These are phyloP conservation scores for Pammene fasciana DNA, from an alignment of 2,888 invertebrate species.

Conservation along the genomic window DNA sequence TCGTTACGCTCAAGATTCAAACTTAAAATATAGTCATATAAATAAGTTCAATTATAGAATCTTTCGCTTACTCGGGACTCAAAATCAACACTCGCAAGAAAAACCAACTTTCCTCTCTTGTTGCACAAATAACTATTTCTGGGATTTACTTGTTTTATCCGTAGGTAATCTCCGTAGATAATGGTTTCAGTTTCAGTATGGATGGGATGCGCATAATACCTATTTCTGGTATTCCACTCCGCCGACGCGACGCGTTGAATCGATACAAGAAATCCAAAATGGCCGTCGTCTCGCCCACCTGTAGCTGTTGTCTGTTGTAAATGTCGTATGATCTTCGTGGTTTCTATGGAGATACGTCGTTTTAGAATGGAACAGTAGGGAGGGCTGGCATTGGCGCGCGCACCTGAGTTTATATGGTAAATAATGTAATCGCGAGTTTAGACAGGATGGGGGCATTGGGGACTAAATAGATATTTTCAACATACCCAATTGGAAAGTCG, in stretches of 20 bases:
- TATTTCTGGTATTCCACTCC: not conserved
- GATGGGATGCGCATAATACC: not conserved
- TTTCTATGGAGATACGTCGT: not conserved
- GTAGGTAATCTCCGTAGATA: no score
- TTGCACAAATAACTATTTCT: no score
- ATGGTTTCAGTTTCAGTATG: not conserved
- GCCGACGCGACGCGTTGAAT: not conserved
- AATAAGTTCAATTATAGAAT: no score
- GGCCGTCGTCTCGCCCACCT: conserved; percentile 15
- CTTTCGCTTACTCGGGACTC: no score
- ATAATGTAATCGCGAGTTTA: not conserved
- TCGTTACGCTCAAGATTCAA: no score
- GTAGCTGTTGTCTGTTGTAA: not conserved
- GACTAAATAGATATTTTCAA: not conserved
- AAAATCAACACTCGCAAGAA: no score
- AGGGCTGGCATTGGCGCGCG: conserved; percentile 5
- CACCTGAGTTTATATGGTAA: conserved; percentile 14
- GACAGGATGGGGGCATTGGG: not conserved
- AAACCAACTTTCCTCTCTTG: no score
- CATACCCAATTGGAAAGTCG: no score
- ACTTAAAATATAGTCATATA: no score
- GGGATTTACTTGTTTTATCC: no score
- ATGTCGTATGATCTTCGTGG: not conserved
- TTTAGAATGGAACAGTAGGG: not conserved
- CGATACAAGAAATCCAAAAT: conserved; percentile 1